Percentiles rank a stretch among this genome's conserved stretches.
Evolutionary conservation across 92 coral and sea anemone genomes (phyloP).

Genomic region (Bergia sp.): DNA sequence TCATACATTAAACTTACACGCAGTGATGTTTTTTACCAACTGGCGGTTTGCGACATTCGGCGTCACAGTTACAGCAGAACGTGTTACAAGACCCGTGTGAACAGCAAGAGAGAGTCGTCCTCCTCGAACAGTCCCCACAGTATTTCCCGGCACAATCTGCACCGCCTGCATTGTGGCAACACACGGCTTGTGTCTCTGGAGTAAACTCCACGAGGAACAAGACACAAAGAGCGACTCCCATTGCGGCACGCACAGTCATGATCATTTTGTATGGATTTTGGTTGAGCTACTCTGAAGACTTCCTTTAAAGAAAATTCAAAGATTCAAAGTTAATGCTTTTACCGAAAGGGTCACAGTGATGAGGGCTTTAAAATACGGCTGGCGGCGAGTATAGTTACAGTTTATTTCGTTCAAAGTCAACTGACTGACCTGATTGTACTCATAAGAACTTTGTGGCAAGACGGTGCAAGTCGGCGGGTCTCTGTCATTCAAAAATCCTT

Average conservation of each 20-base stretch:
- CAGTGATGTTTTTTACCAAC: background rate
- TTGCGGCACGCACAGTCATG: background rate
- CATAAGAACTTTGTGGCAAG: too few species aligned
- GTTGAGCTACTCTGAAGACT: background rate
- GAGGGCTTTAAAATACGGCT: too few species aligned
- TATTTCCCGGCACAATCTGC: constrained; percentile 3
- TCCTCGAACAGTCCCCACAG: constrained; percentile 27
- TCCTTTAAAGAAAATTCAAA: background rate
- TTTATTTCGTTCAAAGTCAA: too few species aligned
- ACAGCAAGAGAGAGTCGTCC: background rate
- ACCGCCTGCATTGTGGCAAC: constrained; percentile 10
- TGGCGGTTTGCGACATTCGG: background rate
- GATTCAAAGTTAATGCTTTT: too few species aligned
- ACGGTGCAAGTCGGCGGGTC: too few species aligned
- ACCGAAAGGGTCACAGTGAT: too few species aligned
- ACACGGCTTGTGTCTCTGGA: background rate
- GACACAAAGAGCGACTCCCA: background rate
- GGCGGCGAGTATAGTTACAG: too few species aligned
- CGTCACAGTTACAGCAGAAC: background rate
- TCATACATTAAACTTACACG: background rate
- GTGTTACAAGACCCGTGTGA: constrained; percentile 2
- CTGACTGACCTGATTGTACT: too few species aligned
- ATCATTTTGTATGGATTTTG: background rate
- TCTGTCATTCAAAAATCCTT: too few species aligned
- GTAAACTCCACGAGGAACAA: constrained; percentile 2